Evolutionary conservation across 2,113 vertebrate genomes (phyloP), one percentile per base, ranked within the genome.

Genomic region (Tamias sibiricus): DNA sequence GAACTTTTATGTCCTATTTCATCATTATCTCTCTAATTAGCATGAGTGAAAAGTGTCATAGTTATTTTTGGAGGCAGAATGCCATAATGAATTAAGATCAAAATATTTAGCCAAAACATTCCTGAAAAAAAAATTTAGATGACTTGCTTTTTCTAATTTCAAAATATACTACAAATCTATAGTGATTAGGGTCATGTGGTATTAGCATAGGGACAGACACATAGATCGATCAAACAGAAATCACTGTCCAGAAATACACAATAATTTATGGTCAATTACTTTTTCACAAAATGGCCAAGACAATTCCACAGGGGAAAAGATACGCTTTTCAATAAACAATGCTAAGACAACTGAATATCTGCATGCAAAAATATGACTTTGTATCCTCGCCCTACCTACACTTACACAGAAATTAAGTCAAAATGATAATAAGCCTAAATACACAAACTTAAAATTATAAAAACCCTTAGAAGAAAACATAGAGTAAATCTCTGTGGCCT

Each of bases 31-130:
- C 14, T 76, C 49, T 88, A 49, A 76, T 75, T 64, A 68, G 57
- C 64, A 79, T 90, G 35, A 88, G 6, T 95, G 59, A 75, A 95
- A 94, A 95, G 68, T 47, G 22, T 83, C 71, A 77, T 32, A 76
- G 57, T n/a, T 96, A 87, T 93, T 95, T 94, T 62, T 95, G 71
- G 72, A 95, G 13, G 26, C 37, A 90, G 57, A 92, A 54, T 62
- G 66, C 17, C 10, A 62, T 17, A 68, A 52, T 47, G 37, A 93
- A 32, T 83, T 71, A 90, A 96, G 72, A 84, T n/a, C 8, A 57
- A 79, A 89, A 49, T 69, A 72, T 28, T 42, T 82, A 91, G 37
- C 28, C 47, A 90, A 91, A 94, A 69, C 12, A 83, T 94, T 83
- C 35, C 74, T 84, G 42, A 28, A 69, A 89, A 91, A 87, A 37